Conservation (phyloP, 30 jellyfish, hydroid and myxozoan species). For the Hydractinia echinata region DNA sequence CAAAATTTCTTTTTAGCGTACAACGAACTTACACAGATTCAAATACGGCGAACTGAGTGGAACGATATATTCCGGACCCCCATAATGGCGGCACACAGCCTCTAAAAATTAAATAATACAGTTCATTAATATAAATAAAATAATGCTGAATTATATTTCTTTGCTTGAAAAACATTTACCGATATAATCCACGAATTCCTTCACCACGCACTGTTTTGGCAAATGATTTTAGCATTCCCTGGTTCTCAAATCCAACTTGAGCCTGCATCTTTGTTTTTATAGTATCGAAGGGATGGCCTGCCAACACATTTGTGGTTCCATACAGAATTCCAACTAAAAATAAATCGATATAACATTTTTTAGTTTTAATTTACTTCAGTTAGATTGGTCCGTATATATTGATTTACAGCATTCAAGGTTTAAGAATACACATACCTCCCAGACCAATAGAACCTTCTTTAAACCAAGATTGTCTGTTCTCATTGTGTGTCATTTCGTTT, state of each 20-base stretch:
- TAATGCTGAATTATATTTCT: neutral
- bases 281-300: slow-evolving; percentile 92
- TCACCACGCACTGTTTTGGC: slow-evolving; percentile 60
- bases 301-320: slow-evolving; percentile 82
- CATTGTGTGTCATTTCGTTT: slow-evolving; percentile 63
- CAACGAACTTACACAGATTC: slow-evolving; percentile 79
- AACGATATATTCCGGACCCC: slow-evolving; percentile 93
- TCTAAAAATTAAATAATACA: slow-evolving; percentile 11
- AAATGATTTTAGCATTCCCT: slow-evolving; percentile 70
- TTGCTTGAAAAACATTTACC: slow-evolving; percentile 29
- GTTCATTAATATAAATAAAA: neutral
- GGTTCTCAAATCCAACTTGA: slow-evolving; percentile 79
- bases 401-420: neutral
- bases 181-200: slow-evolving; percentile 80
- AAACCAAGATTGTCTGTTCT: slow-evolving; percentile 49
- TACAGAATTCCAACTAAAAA: slow-evolving; percentile 71
- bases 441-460: slow-evolving; percentile 73
- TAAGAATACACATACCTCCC: slow-evolving; percentile 43
- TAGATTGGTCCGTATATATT: neutral
- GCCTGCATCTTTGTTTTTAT: slow-evolving; percentile 92
- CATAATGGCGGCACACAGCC: slow-evolving; percentile 94
- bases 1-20: neutral
- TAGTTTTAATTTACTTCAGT: neutral
- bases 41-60: slow-evolving; percentile 94
- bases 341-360: neutral